These are phyloP conservation scores for Bimastos eiseni DNA, from an alignment of 2,888 invertebrate species.

Conservation along the genomic window DNA sequence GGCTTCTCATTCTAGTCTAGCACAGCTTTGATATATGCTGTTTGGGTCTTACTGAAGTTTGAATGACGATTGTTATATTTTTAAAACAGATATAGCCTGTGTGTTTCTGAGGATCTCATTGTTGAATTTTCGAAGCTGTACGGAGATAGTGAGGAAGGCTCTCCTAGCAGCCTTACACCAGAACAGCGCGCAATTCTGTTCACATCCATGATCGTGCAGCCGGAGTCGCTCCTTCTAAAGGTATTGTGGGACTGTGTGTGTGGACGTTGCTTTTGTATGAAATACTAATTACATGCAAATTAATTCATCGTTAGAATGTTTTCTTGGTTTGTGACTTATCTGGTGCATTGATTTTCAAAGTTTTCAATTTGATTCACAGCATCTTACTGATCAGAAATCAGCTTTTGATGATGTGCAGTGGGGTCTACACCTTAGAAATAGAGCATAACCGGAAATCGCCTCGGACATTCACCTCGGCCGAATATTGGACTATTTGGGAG, in stretches of 20 bases:
- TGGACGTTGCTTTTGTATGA: neutral
- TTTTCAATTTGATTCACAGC: too few relatives aligned
- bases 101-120: neutral
- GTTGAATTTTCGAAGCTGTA: neutral
- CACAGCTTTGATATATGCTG: neutral
- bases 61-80: neutral
- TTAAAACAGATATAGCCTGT: slow-evolving; percentile 1
- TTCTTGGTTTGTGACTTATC: too few relatives aligned
- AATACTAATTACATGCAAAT: neutral
- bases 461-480: too few relatives aligned
- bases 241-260: neutral
- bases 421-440: too few relatives aligned
- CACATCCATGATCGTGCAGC: slow-evolving; percentile 13
- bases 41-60: neutral
- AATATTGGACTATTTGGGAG: too few relatives aligned
- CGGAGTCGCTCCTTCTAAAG: neutral
- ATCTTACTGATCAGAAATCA: too few relatives aligned
- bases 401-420: too few relatives aligned
- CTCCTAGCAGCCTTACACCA: neutral
- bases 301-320: neutral
- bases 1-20: neutral
- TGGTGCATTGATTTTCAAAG: too few relatives aligned
- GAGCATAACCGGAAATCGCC: too few relatives aligned
- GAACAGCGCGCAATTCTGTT: slow-evolving; percentile 14
- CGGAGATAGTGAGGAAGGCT: neutral